Percentiles rank a stretch among this genome's conserved stretches.
phyloP scores from a whole-genome alignment of 1,140 invertebrate genomes.

The Heliconius hermathena region DNA sequence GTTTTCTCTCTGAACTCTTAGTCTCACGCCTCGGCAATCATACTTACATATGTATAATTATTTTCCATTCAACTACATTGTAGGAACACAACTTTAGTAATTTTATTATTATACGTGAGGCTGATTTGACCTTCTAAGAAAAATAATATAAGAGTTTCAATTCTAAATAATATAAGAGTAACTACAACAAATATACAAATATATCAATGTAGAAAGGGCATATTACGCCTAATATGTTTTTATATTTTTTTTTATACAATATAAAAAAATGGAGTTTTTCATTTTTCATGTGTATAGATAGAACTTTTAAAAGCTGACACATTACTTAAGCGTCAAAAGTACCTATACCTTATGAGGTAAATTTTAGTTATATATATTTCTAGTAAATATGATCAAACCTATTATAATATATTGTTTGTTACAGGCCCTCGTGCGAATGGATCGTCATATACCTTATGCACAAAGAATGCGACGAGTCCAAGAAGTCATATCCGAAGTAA shows the following conservation, averaged over 20 bases:
- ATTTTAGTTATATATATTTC: neutral
- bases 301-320: too few species aligned
- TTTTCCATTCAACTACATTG: neutral
- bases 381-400: neutral
- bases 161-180: too few species aligned
- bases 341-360: too few species aligned
- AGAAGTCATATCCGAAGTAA: conserved; percentile 93
- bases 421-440: conserved; percentile 96
- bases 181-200: too few species aligned
- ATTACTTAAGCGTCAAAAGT: too few species aligned
- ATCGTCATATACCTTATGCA: conserved; percentile 87
- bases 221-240: too few species aligned
- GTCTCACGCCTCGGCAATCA: neutral
- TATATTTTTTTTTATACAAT: too few species aligned
- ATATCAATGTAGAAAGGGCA: too few species aligned
- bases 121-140: too few species aligned
- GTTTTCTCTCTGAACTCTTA: neutral
- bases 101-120: neutral
- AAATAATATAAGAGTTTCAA: too few species aligned
- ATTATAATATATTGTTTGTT: conserved; percentile 37
- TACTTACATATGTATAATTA: neutral
- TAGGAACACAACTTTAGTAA: neutral
- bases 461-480: conserved; percentile 92
- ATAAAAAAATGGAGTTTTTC: too few species aligned
- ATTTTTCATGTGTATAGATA: too few species aligned